Conservation (phyloP, 2,888 invertebrate genomes). For the Leptopterna dolabrata region DNA sequence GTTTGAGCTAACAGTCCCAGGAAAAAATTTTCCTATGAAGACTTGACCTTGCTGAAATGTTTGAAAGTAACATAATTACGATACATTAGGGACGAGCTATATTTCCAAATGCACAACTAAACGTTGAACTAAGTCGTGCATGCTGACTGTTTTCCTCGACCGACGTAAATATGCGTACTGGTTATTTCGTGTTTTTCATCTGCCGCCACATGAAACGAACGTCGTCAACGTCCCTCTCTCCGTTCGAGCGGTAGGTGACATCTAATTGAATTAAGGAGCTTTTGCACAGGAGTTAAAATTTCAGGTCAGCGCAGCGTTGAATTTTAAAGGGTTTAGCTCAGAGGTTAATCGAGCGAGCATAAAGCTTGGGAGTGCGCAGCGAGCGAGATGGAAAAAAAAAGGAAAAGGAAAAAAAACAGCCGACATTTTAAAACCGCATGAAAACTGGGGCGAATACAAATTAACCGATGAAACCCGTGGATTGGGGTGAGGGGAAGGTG, state of each 20-base stretch:
- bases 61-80: no score
- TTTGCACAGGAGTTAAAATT: background rate
- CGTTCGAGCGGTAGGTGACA: background rate
- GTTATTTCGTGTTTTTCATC: background rate
- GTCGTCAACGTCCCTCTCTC: background rate
- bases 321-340: background rate
- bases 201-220: background rate
- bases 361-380: background rate
- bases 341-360: constrained; percentile 3
- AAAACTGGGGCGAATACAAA: constrained; percentile 3
- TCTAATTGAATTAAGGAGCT: background rate
- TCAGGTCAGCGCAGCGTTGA: background rate
- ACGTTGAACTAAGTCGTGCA: no score
- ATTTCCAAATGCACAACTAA: no score
- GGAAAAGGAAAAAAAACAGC: background rate
- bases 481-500: background rate
- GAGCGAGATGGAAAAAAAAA: background rate
- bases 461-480: background rate
- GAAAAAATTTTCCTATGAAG: no score
- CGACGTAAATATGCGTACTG: no score
- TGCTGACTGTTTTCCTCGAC: no score
- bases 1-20: no score
- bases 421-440: constrained; percentile 1
- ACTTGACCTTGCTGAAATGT: no score
- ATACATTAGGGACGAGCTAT: no score